phyloP scores from a whole-genome alignment of 2,797 vertebrate genomes.

The Diceros bicornis region DNA sequence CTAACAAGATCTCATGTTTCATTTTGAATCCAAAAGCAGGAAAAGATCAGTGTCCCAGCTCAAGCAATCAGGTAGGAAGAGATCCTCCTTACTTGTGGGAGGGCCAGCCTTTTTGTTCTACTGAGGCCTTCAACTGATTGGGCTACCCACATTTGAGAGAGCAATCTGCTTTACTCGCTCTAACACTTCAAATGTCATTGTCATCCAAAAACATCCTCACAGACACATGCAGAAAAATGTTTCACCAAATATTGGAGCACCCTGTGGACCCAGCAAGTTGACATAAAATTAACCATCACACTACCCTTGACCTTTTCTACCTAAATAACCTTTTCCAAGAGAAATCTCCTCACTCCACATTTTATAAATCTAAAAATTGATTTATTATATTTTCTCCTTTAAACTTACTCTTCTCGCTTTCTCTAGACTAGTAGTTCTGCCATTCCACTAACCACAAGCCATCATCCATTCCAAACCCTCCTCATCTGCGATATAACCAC shows the following conservation, averaged over 20 bases:
- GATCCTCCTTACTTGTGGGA: not conserved
- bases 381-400: not conserved
- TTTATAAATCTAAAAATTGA: not conserved
- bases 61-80: not conserved
- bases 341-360: not conserved
- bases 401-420: not conserved
- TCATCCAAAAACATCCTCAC: not conserved
- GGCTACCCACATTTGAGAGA: not conserved
- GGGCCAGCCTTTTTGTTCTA: not conserved
- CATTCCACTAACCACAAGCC: not conserved
- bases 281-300: not conserved
- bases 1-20: not conserved
- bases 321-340: not conserved
- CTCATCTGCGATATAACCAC: accelerated
- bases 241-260: not conserved
- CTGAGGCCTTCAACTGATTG: not conserved
- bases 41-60: not conserved
- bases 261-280: not conserved
- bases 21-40: not conserved
- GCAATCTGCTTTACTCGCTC: not conserved
- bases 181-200: not conserved
- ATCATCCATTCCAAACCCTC: not conserved
- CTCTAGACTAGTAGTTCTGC: not conserved
- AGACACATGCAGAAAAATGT: not conserved
- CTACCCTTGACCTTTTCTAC: not conserved